Conservation (phyloP, 1,140 invertebrate species). For the Drosophila orena region DNA sequence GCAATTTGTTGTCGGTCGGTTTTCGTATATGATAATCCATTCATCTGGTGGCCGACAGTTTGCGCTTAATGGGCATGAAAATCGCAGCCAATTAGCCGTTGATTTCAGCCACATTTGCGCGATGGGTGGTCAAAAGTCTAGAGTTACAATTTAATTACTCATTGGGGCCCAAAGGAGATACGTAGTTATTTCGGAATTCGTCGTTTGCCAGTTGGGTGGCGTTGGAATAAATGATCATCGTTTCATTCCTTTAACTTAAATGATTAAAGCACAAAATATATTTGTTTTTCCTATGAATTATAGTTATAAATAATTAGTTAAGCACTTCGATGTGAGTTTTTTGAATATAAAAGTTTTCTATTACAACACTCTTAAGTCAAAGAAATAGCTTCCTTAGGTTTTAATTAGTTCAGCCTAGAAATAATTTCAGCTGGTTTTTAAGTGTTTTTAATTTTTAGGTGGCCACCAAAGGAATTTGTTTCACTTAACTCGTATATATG, state of each 20-base stretch:
- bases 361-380: no score
- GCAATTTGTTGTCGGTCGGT: constrained; percentile 62
- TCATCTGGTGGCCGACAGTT: constrained; percentile 23
- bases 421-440: no score
- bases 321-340: no score
- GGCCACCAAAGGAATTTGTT: background rate
- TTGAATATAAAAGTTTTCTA: no score
- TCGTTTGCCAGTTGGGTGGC: background rate
- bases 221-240: background rate
- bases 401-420: no score
- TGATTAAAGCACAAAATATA: background rate
- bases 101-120: constrained; percentile 37
- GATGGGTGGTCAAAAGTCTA: constrained; percentile 32
- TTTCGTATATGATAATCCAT: constrained; percentile 66
- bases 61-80: constrained; percentile 45
- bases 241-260: background rate
- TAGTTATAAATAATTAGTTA: no score
- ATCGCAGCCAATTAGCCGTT: constrained; percentile 62
- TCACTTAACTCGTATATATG: background rate
- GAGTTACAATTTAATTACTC: constrained; percentile 51
- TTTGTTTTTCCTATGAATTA: no score
- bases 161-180: constrained; percentile 1
- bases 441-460: no score
- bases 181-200: constrained; percentile 1
- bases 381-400: no score